Base-by-base conservation (phyloP, 2,113 vertebrate genomes). In the Proteles cristata region DNA sequence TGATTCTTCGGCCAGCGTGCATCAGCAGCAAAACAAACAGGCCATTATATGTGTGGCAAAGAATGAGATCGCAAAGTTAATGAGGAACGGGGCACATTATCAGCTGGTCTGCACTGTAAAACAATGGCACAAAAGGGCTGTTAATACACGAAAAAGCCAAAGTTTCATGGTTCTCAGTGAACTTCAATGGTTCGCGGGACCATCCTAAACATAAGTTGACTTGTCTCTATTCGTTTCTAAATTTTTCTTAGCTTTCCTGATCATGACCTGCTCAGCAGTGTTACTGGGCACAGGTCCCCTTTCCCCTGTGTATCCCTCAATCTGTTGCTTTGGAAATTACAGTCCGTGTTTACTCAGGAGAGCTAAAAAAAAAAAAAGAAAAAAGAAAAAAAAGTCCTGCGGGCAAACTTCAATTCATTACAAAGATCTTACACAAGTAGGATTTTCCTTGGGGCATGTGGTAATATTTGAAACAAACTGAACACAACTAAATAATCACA, bases 1-100 rank as follows among this genome's bases (percentile, higher is more conserved):
- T 80, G 82, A 98, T 98, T 98, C 97, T 98, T 83, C 26, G 73
- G 90, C 81, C 88, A 79, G 87, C 3, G 69, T 48, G 88, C 90
- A 93, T 90, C 81, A 80, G 90, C 31, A 71, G 88, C 74, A 93
- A 96, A 96, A 98, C 97, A 98, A 98, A 97, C 92, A 97, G 95
- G 68, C 95, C 96, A 98, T 97, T 98, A 92, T 98, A 74, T 23
- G 61, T 86, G 94, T 88, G 95, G 96, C 92, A 88, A 86, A 97
- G 95, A 97, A 97, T 17, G 94, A 97, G 94, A 97, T 93, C 79
- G 93, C 97, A 96, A 97, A 97, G 97, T 92, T 87, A 90, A n/a
- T 14, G 90, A 85, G 69, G 84, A 85, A 94, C 96, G 96, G 97
- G 97, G 95, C 89, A 15, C 92, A 63, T 88, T 96, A 93, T 97